Base-by-base conservation (phyloP, 2,113 vertebrate species). In the Taurulus bubalis region DNA sequence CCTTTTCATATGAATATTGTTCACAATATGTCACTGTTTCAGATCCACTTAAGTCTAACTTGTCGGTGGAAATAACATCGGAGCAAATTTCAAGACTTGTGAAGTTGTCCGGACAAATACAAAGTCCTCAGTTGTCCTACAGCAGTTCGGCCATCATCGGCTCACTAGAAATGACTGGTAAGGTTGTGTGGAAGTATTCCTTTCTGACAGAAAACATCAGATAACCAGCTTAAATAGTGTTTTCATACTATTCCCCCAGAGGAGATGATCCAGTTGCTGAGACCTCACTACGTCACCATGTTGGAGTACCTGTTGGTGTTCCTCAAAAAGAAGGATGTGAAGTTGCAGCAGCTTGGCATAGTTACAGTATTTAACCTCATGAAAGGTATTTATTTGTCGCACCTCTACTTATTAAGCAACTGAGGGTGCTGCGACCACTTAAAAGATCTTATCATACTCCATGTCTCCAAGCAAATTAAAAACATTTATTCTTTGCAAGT, bases 261-360 rank as follows among this genome's bases (percentile, higher is more conserved):
- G 0, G 55, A 80, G 10, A 58, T 74, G 6, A 8, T 53, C 51
- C 1, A 14, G 62, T 30, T 87, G 42, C 85, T 90, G 73, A 90
- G 56, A 69, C 89, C 86, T 72, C 91, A 91, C 77, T 84, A 82
- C 62, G 16, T 10, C 0, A 20, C 36, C 26, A 66, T 90, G 72
- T 60, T 71, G 0, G 65, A 75, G 6, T 89, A 87, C 63, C 62
- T 93, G 14, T 22, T 87, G 71, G 56, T 49, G 14, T 92, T 91
- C 67, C 87, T 93, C 32, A 80, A 70, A 53, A 80, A 67, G 3
- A 77, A 84, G 64, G 91, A 91, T 72, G 71, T 86, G 9, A 73
- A 80, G 63, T 88, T 91, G 66, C 91, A 91, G 56, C 92, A 92
- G 26, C 90, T 91, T 20, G 72, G 59, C 34, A 79, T 91, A 2